Conservation (phyloP, 2,888 invertebrate species). For the Seira musarum region DNA sequence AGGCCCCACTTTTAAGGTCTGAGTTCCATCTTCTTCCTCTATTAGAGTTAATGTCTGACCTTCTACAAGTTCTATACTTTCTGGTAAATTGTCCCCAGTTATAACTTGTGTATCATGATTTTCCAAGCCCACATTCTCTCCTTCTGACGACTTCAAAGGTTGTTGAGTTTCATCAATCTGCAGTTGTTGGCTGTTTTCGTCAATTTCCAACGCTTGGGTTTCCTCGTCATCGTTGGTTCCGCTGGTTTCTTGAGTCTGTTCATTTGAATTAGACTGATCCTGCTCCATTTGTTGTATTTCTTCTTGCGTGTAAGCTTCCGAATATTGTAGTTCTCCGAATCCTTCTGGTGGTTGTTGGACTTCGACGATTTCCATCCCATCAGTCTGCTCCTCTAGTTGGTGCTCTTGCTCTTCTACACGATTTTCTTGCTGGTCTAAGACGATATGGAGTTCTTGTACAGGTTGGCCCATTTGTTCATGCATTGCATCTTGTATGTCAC, state of each 20-base stretch:
- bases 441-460: slow-evolving; percentile 60
- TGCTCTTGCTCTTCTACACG: slow-evolving; percentile 34
- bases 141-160: slow-evolving; percentile 20
- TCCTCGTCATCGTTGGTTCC: too few relatives aligned
- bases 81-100: slow-evolving; percentile 39
- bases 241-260: slow-evolving; percentile 19
- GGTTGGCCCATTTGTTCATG: slow-evolving; percentile 51
- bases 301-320: slow-evolving; percentile 21
- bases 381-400: slow-evolving; percentile 20
- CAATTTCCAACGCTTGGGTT: slow-evolving; percentile 38
- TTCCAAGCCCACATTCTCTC: slow-evolving; percentile 33
- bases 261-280: background rate
- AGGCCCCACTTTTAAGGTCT: slow-evolving; percentile 39
- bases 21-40: slow-evolving; percentile 56
- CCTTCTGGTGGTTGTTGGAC: too few relatives aligned
- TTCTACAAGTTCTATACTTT: slow-evolving; percentile 53
- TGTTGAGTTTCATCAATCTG: slow-evolving; percentile 30
- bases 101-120: slow-evolving; percentile 42
- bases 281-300: slow-evolving; percentile 26
- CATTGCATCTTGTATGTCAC: slow-evolving; percentile 38
- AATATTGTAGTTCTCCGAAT: too few relatives aligned
- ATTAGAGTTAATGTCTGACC: slow-evolving; percentile 55
- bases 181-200: slow-evolving; percentile 36
- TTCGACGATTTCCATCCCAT: slow-evolving; percentile 45
- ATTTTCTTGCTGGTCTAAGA: slow-evolving; percentile 40